Evolutionary conservation across 2,888 invertebrate species (phyloP), one percentile per base, ranked within the genome.

Genomic region (Taenaris catops): DNA sequence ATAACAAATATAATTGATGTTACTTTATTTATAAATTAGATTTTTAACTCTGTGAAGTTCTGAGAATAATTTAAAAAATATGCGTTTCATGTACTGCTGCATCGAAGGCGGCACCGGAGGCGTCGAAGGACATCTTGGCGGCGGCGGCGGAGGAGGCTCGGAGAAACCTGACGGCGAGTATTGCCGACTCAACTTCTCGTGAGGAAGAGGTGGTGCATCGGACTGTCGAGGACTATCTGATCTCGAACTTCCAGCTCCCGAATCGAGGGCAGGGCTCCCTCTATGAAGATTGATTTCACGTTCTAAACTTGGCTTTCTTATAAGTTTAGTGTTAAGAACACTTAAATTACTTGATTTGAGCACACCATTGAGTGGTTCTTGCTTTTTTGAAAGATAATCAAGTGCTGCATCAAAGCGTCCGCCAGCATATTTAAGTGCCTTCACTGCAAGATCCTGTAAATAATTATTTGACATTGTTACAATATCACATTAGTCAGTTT

Each of bases 251-350:
- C 95, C 95, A 6, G 95, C 95, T 8, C 95, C 96, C 34, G 94
- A 95, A 64, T 96, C 96, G 41, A 96, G 81, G 8, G 95, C 95
- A 4, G 96, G 96, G 66, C 96, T 96, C 29, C 94, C 94, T 42
- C 95, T 90, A 51, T 93, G 91, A 8, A 92, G 75, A 48, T 89
- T 91, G 38, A 94, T 79, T 68, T 96, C 96, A 27, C 95, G 90
- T 78, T 96, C 96, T 48, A 96, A 90, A 74, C 96, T 96, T 19
- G 96, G 95, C 67, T 96, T 96, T 31, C 96, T 90, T 48, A 93
- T 95, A 26, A 96, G 87, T 73, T 96, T 95, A 40, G 91, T 90
- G 54, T 89, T 87, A 40, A 92, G 75, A 31, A 90, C 88, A 46
- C 88, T 87, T 44, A 91, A 71, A 57, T 90, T 86, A 53, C 87